phyloP scores from a whole-genome alignment of 1,140 invertebrate species.

The Leptinotarsa defecta region DNA sequence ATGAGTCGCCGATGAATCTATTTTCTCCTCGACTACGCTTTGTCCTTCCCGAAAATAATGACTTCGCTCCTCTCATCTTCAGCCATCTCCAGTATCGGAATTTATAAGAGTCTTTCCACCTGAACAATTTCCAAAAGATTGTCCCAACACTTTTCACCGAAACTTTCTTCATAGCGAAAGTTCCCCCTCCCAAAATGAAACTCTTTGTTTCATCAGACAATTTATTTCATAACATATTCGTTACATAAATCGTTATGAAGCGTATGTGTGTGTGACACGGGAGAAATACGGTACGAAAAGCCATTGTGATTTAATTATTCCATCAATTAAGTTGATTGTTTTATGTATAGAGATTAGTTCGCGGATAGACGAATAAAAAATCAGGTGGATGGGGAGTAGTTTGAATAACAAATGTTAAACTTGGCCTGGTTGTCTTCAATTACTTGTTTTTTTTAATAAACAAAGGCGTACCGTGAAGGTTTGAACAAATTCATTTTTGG shows the following conservation, averaged over 20 bases:
- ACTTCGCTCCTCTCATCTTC: not conserved
- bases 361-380: too few species aligned
- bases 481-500: too few species aligned
- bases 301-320: conserved; percentile 17
- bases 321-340: not conserved
- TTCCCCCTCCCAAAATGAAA: conserved; percentile 3
- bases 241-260: conserved; percentile 18
- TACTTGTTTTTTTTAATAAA: too few species aligned
- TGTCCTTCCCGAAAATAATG: too few species aligned
- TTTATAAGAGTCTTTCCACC: not conserved
- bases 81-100: not conserved
- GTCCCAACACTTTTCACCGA: not conserved
- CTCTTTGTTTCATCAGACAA: conserved; percentile 14
- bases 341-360: conserved; percentile 8
- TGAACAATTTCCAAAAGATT: not conserved
- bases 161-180: not conserved
- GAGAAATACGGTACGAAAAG: conserved; percentile 24
- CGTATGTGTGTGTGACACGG: conserved; percentile 18
- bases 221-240: conserved; percentile 24
- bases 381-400: too few species aligned
- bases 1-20: too few species aligned
- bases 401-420: too few species aligned
- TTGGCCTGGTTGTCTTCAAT: too few species aligned
- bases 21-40: too few species aligned
- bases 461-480: too few species aligned